Evolutionary conservation across 2,113 vertebrate species (phyloP).

Genomic region (Acrocephalus arundinaceus): DNA sequence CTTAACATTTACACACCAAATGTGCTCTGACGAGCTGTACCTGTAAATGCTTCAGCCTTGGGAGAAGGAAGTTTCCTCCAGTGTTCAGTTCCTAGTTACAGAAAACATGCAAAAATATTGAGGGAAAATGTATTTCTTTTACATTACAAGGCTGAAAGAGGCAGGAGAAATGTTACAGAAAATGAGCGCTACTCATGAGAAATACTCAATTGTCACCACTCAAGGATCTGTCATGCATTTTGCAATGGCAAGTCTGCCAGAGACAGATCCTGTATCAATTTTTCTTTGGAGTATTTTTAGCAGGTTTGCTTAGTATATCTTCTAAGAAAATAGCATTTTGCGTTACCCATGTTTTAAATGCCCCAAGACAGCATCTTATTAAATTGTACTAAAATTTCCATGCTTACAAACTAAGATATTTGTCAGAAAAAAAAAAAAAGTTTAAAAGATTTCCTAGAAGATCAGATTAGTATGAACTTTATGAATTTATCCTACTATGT

Average conservation of each 20-base stretch:
- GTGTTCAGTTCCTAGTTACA: not conserved
- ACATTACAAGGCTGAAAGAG: slow-evolving; percentile 77
- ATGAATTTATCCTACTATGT: not conserved
- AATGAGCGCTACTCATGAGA: slow-evolving; percentile 77
- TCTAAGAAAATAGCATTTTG: not conserved
- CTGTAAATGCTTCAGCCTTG: not conserved
- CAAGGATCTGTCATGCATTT: slow-evolving; percentile 81
- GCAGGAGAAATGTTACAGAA: slow-evolving; percentile 78
- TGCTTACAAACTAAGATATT: not conserved
- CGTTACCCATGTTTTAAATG: not conserved
- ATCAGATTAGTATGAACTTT: not conserved
- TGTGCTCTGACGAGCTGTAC: not conserved
- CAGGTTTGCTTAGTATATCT: slow-evolving; percentile 59
- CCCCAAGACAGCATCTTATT: not conserved
- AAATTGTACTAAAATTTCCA: not conserved
- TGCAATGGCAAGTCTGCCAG: slow-evolving; percentile 80
- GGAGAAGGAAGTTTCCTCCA: not conserved
- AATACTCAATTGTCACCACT: slow-evolving; percentile 77
- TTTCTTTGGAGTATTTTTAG: slow-evolving; percentile 88
- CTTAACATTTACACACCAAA: not conserved
- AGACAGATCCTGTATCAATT: slow-evolving; percentile 87
- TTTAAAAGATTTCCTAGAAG: not conserved
- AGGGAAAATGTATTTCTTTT: not conserved
- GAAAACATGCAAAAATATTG: not conserved
- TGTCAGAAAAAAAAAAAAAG: not conserved